Evolutionary conservation across 1,140 invertebrate species (phyloP).

Genomic region (Anagrus nilaparvatae): DNA sequence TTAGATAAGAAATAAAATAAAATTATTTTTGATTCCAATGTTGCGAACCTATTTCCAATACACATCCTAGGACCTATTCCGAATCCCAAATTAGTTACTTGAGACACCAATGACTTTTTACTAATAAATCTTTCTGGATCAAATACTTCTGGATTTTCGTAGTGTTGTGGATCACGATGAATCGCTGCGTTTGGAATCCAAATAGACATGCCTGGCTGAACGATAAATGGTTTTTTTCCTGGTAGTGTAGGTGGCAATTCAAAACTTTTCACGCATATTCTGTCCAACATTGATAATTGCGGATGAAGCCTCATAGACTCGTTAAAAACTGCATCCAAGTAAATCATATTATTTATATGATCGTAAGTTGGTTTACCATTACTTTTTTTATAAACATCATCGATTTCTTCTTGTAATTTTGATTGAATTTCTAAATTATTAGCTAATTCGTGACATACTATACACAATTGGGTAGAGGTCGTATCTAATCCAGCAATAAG

Average conservation of each 20-base stretch:
- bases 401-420: slow-evolving; percentile 34
- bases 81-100: slow-evolving; percentile 43
- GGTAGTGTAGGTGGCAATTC: slow-evolving; percentile 13
- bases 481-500: slow-evolving; percentile 35
- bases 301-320: slow-evolving; percentile 48
- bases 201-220: slow-evolving; percentile 27
- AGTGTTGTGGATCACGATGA: slow-evolving; percentile 42
- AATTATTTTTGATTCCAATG: slow-evolving; percentile 38
- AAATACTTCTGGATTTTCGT: slow-evolving; percentile 41
- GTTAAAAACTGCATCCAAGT: slow-evolving; percentile 23
- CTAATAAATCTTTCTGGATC: slow-evolving; percentile 44
- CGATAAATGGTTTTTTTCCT: slow-evolving; percentile 7
- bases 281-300: slow-evolving; percentile 39
- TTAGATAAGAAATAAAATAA: slow-evolving; percentile 24
- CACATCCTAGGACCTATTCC: slow-evolving; percentile 46
- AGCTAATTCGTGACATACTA: slow-evolving; percentile 39
- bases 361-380: slow-evolving; percentile 22
- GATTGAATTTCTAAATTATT: slow-evolving; percentile 43
- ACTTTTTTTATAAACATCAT: slow-evolving; percentile 19
- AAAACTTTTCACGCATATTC: slow-evolving; percentile 37
- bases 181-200: slow-evolving; percentile 38
- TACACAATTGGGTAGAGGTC: slow-evolving; percentile 30
- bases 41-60: slow-evolving; percentile 31
- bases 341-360: slow-evolving; percentile 16
- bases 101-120: slow-evolving; percentile 27